Percentiles rank a stretch among this genome's conserved stretches.
Evolutionary conservation across 2,888 invertebrate genomes (phyloP).

Genomic region (Scaptomyza reducta): DNA sequence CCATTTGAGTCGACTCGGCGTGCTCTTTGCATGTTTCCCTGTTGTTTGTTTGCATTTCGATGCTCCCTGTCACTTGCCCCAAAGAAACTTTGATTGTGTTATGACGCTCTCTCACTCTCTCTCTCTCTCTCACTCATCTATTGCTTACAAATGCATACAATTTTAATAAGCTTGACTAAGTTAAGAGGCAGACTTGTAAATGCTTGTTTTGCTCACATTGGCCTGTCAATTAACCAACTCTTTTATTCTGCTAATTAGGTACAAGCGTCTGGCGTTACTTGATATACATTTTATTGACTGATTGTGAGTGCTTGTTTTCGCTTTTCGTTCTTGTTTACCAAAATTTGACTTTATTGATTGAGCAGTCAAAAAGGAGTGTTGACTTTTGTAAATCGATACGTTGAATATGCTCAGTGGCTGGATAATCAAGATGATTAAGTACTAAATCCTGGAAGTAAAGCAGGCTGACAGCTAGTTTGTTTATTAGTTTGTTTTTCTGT

Average conservation of each 20-base stretch:
- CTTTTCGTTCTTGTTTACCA: slow-evolving; percentile 18
- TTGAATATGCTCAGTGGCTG: slow-evolving; percentile 9
- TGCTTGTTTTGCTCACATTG: slow-evolving; percentile 28
- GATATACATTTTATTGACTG: slow-evolving; percentile 37
- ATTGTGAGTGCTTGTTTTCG: slow-evolving; percentile 12
- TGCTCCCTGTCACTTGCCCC: slow-evolving; percentile 14
- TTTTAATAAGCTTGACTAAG: slow-evolving; percentile 68
- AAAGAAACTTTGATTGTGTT: neutral
- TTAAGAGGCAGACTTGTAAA: slow-evolving; percentile 61
- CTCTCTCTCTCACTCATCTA: slow-evolving; percentile 2
- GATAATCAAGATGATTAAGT: slow-evolving; percentile 60
- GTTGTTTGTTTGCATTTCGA: slow-evolving; percentile 29
- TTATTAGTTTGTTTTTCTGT: slow-evolving; percentile 52
- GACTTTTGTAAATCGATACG: slow-evolving; percentile 41
- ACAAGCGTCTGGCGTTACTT: slow-evolving; percentile 28
- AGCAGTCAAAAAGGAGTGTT: slow-evolving; percentile 31
- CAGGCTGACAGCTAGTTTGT: slow-evolving; percentile 10
- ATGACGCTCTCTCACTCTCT: neutral
- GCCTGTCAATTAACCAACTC: slow-evolving; percentile 22
- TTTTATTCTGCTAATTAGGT: slow-evolving; percentile 58
- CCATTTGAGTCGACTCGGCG: slow-evolving; percentile 29
- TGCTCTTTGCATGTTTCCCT: slow-evolving; percentile 55
- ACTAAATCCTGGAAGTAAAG: neutral
- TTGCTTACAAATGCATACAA: slow-evolving; percentile 68
- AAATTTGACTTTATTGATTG: slow-evolving; percentile 56